Evolutionary conservation across 2,113 vertebrate genomes (phyloP).

Genomic region (Empidonax alnorum): DNA sequence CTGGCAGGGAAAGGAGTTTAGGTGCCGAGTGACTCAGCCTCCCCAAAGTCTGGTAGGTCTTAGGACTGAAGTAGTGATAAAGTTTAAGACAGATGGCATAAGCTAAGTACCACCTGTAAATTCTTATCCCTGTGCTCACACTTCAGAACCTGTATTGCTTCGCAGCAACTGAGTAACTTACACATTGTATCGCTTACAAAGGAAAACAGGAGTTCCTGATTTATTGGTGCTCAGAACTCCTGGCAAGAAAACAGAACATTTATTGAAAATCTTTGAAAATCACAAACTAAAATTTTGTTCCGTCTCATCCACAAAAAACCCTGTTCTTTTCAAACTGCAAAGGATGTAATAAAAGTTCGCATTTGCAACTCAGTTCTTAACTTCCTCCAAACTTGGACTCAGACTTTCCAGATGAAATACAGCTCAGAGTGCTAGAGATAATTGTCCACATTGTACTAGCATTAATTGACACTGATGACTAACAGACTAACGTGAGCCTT

Average conservation of each 20-base stretch:
- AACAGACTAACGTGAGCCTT: not conserved
- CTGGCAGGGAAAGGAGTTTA: not conserved
- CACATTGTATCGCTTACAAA: not conserved
- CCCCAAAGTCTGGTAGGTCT: not conserved
- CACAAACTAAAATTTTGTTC: not conserved
- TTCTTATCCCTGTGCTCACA: not conserved
- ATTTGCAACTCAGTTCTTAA: not conserved
- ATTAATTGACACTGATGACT: not conserved
- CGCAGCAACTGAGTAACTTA: not conserved
- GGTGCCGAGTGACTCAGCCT: not conserved
- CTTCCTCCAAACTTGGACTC: not conserved
- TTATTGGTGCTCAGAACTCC: not conserved
- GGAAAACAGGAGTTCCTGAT: not conserved
- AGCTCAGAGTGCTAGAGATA: not conserved
- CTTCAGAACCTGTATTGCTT: not conserved
- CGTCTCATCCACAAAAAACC: not conserved
- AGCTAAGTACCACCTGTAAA: not conserved
- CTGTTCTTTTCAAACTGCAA: not conserved
- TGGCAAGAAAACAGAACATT: not conserved
- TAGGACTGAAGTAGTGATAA: not conserved
- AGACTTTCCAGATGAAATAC: not conserved
- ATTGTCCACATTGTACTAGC: not conserved
- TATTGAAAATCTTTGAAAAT: not conserved
- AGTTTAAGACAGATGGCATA: not conserved
- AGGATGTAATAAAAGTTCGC: not conserved